Base-by-base conservation (phyloP, 2,113 vertebrate genomes). In the Podocnemis expansa region DNA sequence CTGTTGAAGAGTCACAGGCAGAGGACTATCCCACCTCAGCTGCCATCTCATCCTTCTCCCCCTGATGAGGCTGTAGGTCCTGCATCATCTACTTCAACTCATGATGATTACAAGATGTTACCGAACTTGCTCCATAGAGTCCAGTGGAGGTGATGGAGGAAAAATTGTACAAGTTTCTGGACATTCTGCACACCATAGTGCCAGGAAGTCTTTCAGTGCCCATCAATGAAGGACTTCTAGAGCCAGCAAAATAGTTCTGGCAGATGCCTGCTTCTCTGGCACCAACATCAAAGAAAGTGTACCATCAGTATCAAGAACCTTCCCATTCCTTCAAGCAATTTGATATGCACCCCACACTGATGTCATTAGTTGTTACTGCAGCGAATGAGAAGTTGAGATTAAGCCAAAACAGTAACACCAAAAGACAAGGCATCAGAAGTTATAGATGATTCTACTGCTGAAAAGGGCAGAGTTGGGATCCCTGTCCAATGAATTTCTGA, bases 251-350 rank as follows among this genome's bases (percentile, higher is more conserved):
- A 34, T n/a, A 29, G 49, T 88, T 89, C 67, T 87, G 91, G 63
- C 95, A 96, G 91, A 80, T 94, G 82, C 87, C 89, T 8, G 5
- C 63, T 55, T 80, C 47, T 76, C 91, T 96, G 96, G 95, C 95
- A 94, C 67, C 49, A 12, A 0, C 47, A 90, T 92, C 89, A 95
- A 93, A 95, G 91, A 80, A 67, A 94, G 75, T 85, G 92, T 91
- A 17, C 79, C 29, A 11, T 31, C 29, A 13, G 27, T 60, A 60
- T 60, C 56, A 60, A 29, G 27, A 31, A 5, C 12, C 56, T 60
- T 31, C 56, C 56, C 29, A 60, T 60, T 60, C 11, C 56, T 60
- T 60, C 13, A 27, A 60, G 56, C 29, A 60, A 60, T 60, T 60
- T 60, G 29, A 60, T 60, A 60, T 27, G 13, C 56, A 31, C 11